phyloP scores from a whole-genome alignment of 2,888 invertebrate species.

The Noctuana brunneofusca region DNA sequence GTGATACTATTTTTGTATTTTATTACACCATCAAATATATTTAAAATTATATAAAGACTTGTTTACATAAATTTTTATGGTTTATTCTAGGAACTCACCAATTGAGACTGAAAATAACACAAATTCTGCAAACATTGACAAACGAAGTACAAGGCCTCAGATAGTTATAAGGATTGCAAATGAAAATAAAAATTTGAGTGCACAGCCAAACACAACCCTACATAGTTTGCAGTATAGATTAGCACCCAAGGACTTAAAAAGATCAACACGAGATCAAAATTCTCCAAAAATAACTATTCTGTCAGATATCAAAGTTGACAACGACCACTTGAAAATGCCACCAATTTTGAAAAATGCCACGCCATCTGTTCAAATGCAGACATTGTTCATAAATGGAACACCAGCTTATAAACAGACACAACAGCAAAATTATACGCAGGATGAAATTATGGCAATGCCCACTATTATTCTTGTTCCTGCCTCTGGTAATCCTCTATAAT shows the following conservation, averaged over 20 bases:
- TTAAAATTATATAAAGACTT: background rate
- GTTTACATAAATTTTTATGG: background rate
- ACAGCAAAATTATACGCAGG: conserved; percentile 54
- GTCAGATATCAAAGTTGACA: conserved; percentile 70
- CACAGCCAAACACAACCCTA: conserved; percentile 7
- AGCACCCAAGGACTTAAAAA: background rate
- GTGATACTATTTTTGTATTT: too few species aligned
- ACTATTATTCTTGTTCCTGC: conserved; percentile 72
- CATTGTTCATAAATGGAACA: conserved; percentile 70
- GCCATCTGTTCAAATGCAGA: conserved; percentile 63
- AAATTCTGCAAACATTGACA: conserved; percentile 2
- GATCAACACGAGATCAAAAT: conserved; percentile 35
- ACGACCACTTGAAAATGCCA: conserved; percentile 45
- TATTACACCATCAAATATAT: too few species aligned
- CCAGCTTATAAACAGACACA: conserved; percentile 59
- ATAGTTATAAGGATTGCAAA: conserved; percentile 43
- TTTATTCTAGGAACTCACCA: conserved; percentile 7
- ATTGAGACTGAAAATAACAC: conserved; percentile 1
- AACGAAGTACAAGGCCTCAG: conserved; percentile 37
- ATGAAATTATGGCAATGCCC: conserved; percentile 81
- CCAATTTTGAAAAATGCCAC: conserved; percentile 51
- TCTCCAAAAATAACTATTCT: conserved; percentile 68
- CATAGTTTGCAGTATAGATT: conserved; percentile 3
- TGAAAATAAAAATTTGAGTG: conserved; percentile 12
- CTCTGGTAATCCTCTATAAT: conserved; percentile 70